Base-by-base conservation (phyloP, 2,113 vertebrate species). In the Poeciliopsis occidentalis region DNA sequence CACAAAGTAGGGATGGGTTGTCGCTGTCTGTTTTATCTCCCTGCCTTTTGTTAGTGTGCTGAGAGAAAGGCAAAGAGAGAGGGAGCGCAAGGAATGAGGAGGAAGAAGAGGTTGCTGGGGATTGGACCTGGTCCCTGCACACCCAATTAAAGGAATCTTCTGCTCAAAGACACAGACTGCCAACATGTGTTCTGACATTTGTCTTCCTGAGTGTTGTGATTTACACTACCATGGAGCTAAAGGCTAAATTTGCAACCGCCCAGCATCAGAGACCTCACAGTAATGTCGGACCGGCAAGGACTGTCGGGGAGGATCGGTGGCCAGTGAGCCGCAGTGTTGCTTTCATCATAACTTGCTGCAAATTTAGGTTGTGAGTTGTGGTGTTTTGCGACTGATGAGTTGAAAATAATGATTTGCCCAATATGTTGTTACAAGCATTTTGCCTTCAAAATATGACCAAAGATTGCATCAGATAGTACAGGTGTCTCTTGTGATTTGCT, bases 161-260 rank as follows among this genome's bases (percentile, higher is more conserved):
- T 87, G 90, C 94, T 94, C 92, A 93, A 93, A 95, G 93, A 93
- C 90, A 84, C 88, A 90, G 88, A 86, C 91, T 92, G 88, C 93
- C 93, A 95, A 94, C 93, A 94, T 92, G 92, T 94, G 92, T 94
- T 93, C 94, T 94, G 93, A 93, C 94, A 94, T 95, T 95, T 94
- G 93, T 94, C 95, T 94, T 95, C 92, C 90, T 89, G 91, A 91
- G 91, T 93, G 91, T 93, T 93, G 93, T 93, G 93, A 93, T 95
- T 94, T 94, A 93, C 92, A 83, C 89, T 90, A 88, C 89, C 90
- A 79, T 62, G 69, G 88, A 92, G 92, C 94, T 94, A 94, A 95
- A 95, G 94, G 94, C 93, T 92, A 95, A 95, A 94, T 95, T 93
- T 94, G 92, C 89, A 91, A 87, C 83, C 85, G 82, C 87, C 90